A percentile compares a stretch with the other conserved stretches of the same genome.
Evolutionary conservation across 2,888 invertebrate genomes (phyloP).

Genomic region (Bursaphelenchus okinawaensis): DNA sequence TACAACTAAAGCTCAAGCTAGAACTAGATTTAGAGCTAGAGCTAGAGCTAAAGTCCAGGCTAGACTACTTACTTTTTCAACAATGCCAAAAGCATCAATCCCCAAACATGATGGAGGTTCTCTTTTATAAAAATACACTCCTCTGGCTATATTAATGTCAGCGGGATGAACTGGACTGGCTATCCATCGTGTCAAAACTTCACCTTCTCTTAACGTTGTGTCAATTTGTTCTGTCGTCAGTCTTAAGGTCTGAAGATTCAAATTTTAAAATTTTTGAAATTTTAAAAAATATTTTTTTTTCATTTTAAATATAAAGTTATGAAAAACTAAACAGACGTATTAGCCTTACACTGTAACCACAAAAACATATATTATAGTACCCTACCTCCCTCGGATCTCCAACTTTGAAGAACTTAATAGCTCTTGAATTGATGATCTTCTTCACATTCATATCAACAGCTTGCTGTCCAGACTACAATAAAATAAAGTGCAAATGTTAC

Average conservation of each 20-base stretch:
- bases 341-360: too few relatives aligned
- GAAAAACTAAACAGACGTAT: too few relatives aligned
- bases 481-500: background rate
- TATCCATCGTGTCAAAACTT: slow-evolving; percentile 48
- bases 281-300: background rate
- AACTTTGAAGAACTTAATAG: background rate
- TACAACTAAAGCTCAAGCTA: too few relatives aligned
- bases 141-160: slow-evolving; percentile 42
- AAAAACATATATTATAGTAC: background rate
- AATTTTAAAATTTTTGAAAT: background rate
- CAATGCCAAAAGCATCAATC: slow-evolving; percentile 85
- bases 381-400: background rate
- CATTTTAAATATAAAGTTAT: too few relatives aligned
- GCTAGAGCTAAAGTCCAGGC: too few relatives aligned
- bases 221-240: slow-evolving; percentile 16
- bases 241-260: background rate
- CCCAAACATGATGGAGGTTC: slow-evolving; percentile 77
- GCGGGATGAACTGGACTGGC: slow-evolving; percentile 51
- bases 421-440: background rate
- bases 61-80: slow-evolving; percentile 63
- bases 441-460: background rate
- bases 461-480: background rate
- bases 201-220: slow-evolving; percentile 18
- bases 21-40: too few relatives aligned
- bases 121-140: slow-evolving; percentile 18